Conservation (phyloP, 1,140 invertebrate genomes). For the Drosophila nigromelanica region DNA sequence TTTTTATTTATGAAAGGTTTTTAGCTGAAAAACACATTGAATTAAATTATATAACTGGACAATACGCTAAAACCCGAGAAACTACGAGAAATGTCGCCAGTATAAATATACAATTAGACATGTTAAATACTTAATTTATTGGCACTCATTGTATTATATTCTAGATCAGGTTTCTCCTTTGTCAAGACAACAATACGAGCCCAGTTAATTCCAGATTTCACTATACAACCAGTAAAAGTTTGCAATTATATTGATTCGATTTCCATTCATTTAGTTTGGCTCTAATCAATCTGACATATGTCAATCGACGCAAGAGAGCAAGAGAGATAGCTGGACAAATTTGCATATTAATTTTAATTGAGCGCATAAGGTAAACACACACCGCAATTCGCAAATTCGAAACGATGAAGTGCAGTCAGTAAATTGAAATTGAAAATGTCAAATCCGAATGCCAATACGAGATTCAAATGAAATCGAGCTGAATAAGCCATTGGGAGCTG, state of each 20-base stretch:
- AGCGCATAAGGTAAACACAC: conserved; percentile 45
- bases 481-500: conserved; percentile 63
- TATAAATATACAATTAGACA: conserved; percentile 33
- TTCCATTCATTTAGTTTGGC: conserved; percentile 10
- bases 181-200: conserved; percentile 2
- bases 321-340: conserved; percentile 57
- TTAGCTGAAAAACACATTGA: not conserved
- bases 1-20: not conserved
- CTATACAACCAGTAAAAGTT: conserved; percentile 11
- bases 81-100: conserved; percentile 24
- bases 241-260: conserved; percentile 20
- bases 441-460: conserved; percentile 41
- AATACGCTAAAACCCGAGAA: conserved; percentile 13
- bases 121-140: conserved; percentile 37
- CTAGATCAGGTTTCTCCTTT: conserved; percentile 44
- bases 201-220: conserved; percentile 34
- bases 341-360: conserved; percentile 83
- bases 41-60: conserved; percentile 10
- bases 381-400: conserved; percentile 27
- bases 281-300: conserved; percentile 67
- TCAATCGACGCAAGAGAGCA: conserved; percentile 40
- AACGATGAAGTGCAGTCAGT: conserved; percentile 54
- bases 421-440: conserved; percentile 56
- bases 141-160: conserved; percentile 22
- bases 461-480: conserved; percentile 41